phyloP scores from a whole-genome alignment of 2,113 vertebrate genomes.

The Sceloporus undulatus region DNA sequence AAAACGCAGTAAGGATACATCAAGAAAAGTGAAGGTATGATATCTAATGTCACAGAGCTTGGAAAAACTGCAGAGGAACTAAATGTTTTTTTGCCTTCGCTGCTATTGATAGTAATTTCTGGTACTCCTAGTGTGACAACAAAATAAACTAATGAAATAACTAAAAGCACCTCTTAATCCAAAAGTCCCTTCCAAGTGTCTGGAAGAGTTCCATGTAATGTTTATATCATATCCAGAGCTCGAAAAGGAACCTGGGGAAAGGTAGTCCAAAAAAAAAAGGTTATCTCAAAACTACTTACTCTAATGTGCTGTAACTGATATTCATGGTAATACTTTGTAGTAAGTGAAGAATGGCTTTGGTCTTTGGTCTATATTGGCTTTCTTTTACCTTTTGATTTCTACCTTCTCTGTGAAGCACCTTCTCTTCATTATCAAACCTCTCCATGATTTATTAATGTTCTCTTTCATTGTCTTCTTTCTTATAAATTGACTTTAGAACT shows the following conservation, averaged over 20 bases:
- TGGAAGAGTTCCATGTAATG: no score
- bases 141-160: background rate
- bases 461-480: slow-evolving; percentile 40
- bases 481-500: slow-evolving; percentile 28
- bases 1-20: background rate
- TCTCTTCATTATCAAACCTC: slow-evolving; percentile 26
- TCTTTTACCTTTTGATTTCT: slow-evolving; percentile 52
- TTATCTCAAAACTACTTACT: background rate
- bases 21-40: background rate
- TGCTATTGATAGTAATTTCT: background rate
- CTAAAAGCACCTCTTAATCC: background rate
- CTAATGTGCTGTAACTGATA: background rate
- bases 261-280: background rate
- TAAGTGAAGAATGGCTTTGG: slow-evolving; percentile 28
- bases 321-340: background rate
- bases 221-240: no score
- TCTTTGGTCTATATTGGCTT: slow-evolving; percentile 35
- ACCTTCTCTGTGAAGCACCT: slow-evolving; percentile 43
- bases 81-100: background rate
- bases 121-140: background rate
- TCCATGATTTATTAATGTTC: slow-evolving; percentile 7
- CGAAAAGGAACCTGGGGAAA: background rate
- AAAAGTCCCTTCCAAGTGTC: background rate
- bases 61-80: background rate
- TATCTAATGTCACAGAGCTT: background rate